These are phyloP conservation scores for Cacatua alba DNA, from an alignment of 2,113 vertebrate genomes.

Conservation along the genomic window DNA sequence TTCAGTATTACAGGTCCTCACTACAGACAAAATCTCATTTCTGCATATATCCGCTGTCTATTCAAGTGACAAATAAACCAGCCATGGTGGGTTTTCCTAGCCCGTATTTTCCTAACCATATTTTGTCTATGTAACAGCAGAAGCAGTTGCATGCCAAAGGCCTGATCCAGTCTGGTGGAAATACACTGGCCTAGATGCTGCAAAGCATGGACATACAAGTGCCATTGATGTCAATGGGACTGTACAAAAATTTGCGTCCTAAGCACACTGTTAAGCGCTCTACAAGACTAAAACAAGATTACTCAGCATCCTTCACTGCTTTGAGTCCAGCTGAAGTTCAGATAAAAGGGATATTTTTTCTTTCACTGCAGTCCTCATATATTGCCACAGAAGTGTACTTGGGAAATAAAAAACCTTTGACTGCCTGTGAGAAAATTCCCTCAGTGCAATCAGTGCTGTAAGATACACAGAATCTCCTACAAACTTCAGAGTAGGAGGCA, in stretches of 20 bases:
- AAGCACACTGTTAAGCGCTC: not conserved
- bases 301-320: not conserved
- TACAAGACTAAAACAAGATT: not conserved
- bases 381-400: not conserved
- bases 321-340: not conserved
- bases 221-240: not conserved
- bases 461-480: not conserved
- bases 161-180: not conserved
- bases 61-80: not conserved
- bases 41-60: not conserved
- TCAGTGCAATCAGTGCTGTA: not conserved
- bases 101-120: no score
- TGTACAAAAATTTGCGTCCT: not conserved
- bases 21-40: not conserved
- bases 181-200: not conserved
- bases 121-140: not conserved
- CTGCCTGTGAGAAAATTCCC: not conserved
- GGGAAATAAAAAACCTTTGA: not conserved
- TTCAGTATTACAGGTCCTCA: not conserved
- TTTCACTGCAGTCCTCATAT: not conserved
- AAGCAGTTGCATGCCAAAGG: not conserved
- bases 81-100: not conserved
- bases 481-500: slow-evolving; percentile 13
- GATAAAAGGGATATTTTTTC: not conserved
- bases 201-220: not conserved